Percentiles rank a stretch among this genome's conserved stretches.
Evolutionary conservation across 1,140 invertebrate species (phyloP).

Genomic region (Phocides pigmalion): DNA sequence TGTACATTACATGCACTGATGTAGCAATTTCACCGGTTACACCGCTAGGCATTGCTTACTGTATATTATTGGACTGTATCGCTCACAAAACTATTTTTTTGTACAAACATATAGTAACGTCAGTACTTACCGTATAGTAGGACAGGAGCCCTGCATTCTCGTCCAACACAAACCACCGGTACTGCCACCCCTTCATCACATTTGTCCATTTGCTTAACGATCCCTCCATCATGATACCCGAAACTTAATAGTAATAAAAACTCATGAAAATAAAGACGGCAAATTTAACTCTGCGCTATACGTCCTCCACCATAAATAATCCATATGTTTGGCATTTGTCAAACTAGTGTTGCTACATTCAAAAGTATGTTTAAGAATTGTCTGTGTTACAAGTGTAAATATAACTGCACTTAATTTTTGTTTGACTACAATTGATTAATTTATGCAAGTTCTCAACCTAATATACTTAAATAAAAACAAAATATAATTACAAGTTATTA

Average conservation of each 20-base stretch:
- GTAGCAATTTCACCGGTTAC: not conserved
- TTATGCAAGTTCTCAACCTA: no score
- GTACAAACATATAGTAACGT: conserved; percentile 56
- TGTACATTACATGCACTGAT: not conserved
- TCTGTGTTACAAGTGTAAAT: not conserved
- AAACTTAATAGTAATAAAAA: conserved; percentile 64
- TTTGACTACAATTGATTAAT: no score
- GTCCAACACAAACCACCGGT: conserved; percentile 99
- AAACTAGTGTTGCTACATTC: conserved; percentile 44
- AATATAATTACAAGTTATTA: no score
- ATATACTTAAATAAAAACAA: conserved; percentile 27
- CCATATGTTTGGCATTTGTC: conserved; percentile 68
- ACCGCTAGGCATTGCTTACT: not conserved
- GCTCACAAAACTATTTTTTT: conserved; percentile 14
- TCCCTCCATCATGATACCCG: conserved; percentile 92
- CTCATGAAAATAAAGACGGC: conserved; percentile 68
- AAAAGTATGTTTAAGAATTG: no score
- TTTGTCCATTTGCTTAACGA: conserved; percentile 99
- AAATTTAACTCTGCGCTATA: conserved; percentile 66
- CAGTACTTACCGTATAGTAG: conserved; percentile 96
- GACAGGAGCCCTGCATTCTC: conserved; percentile 97
- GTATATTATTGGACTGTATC: not conserved
- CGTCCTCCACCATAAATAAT: conserved; percentile 68
- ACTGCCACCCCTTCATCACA: conserved; percentile 99
- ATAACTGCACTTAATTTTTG: no score